phyloP scores from a whole-genome alignment of 2,888 invertebrate species.

The Homarus gammarus region DNA sequence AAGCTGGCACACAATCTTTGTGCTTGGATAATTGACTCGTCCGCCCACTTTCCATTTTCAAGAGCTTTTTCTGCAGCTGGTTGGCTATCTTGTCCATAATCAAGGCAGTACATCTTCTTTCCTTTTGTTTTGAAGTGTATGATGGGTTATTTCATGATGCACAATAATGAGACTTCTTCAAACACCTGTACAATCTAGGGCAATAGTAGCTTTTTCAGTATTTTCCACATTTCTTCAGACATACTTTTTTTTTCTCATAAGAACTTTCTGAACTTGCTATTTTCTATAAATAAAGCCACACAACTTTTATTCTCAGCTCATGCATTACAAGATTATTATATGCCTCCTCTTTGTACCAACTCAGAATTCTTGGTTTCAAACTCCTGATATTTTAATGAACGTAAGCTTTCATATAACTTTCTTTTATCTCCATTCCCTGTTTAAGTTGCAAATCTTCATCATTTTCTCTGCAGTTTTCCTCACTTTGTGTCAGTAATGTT shows the following conservation, averaged over 20 bases:
- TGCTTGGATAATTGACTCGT: constrained; percentile 3
- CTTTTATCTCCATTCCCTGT: constrained; percentile 7
- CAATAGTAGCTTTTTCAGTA: not conserved
- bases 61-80: constrained; percentile 39
- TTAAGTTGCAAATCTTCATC: not conserved
- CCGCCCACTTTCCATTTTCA: constrained; percentile 33
- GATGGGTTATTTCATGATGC: constrained; percentile 6
- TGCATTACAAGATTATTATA: not conserved
- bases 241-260: not conserved
- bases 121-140: constrained; percentile 18
- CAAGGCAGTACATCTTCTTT: constrained; percentile 27
- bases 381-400: not conserved
- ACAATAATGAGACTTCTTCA: not conserved
- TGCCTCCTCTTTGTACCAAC: not conserved
- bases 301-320: not conserved
- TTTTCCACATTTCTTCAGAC: not conserved
- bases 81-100: constrained; percentile 12
- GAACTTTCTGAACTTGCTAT: constrained; percentile 11
- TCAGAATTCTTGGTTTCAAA: not conserved
- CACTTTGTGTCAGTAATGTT: constrained; percentile 9
- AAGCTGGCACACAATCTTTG: constrained; percentile 62
- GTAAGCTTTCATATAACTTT: not conserved
- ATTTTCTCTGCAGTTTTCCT: not conserved
- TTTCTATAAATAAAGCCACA: not conserved
- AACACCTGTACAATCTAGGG: not conserved